A percentile compares a stretch with the other conserved stretches of the same genome.
phyloP scores from a whole-genome alignment of 2,888 invertebrate genomes.

The Zygogramma bicolorata region DNA sequence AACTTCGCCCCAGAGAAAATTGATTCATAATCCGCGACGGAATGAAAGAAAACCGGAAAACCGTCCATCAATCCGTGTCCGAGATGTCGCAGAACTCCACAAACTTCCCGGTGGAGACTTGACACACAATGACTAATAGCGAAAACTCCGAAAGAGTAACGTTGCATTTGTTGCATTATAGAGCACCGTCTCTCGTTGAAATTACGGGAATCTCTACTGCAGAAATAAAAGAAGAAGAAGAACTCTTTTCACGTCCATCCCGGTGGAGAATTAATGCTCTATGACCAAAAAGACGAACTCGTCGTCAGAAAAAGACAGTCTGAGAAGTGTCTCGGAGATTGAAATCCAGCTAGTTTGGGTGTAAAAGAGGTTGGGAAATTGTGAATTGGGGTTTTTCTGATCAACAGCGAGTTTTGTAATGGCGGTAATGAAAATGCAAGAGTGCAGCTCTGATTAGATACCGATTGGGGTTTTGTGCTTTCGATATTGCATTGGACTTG shows the following conservation, averaged over 20 bases:
- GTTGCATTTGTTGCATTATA: neutral
- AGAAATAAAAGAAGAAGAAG: constrained; percentile 2
- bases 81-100: neutral
- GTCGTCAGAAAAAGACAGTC: neutral
- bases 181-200: neutral
- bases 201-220: neutral
- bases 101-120: neutral
- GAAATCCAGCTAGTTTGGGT: neutral
- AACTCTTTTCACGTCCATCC: neutral
- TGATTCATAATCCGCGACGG: too few species aligned
- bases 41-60: too few species aligned
- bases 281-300: neutral
- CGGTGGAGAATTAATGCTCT: neutral
- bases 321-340: neutral
- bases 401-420: neutral
- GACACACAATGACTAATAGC: constrained; percentile 2
- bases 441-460: neutral
- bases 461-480: too few species aligned
- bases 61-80: neutral
- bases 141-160: neutral
- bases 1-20: too few species aligned
- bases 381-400: neutral
- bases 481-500: too few species aligned
- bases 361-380: neutral
- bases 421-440: neutral